Base-by-base conservation (phyloP, 2,113 vertebrate species). In the Odobenus rosmarus region DNA sequence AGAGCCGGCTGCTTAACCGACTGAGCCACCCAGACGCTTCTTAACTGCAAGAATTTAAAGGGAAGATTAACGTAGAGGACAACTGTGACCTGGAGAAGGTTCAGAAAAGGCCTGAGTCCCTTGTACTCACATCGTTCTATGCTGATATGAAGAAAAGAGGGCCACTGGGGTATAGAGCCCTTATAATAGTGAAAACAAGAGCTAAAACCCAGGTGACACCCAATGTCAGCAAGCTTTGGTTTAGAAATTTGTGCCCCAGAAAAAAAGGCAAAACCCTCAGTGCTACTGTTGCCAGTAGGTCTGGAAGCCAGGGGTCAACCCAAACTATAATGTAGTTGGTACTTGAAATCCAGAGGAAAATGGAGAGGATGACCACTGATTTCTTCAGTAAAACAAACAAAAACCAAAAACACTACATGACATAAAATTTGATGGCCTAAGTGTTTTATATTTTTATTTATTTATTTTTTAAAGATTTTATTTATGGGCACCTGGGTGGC, bases 101-200 rank as follows among this genome's bases (percentile, higher is more conserved):
- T 69, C 59, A 18, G 51, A n/a, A 69, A 59, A 26, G 39, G 33
- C 53, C 39, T n/a, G 15, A 51, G 7, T 24, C 61, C 13, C 16
- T 61, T 85, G 26, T 33, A 24, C n/a, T 24, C 46, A 61, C 1
- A 18, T 59, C 15, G 26, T 59, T 84, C 67, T 64, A 6, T 46
- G 59, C 8, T 16, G 19, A 28, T 19, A 5, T 9, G 23, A 71
- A 59, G 26, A 39, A 55, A 36, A 69, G 49, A 89, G 18, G 36
- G 55, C 5, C 16, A 4, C 26, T 31, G 9, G 33, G 14, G 0
- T 9, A 1, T 21, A 83, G 12, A 0, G 2, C 24, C 59, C 42
- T 36, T 39, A 16, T 49, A 28, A 36, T 49, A 1, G 6, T 31
- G 36, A 76, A 24, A 57, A 49, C 49, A 51, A n/a, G 59, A 71